Evolutionary conservation across 2,113 vertebrate genomes (phyloP).

Genomic region (Shinisaurus crocodilurus): DNA sequence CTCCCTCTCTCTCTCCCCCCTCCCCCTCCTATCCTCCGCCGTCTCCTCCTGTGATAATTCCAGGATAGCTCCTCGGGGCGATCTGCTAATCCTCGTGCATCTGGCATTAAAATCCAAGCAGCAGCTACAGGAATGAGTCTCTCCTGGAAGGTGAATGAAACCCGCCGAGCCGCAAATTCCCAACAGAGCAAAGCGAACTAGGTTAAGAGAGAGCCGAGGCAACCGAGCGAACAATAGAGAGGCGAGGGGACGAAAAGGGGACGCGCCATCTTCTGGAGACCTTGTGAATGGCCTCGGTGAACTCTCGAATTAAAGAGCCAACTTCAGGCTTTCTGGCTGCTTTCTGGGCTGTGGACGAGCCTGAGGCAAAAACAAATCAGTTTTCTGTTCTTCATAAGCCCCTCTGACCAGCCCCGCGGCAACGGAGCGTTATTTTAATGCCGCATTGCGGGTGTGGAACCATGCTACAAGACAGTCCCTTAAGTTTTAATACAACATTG

Average conservation of each 20-base stretch:
- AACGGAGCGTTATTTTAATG: neutral
- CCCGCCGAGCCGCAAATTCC: constrained; percentile 25
- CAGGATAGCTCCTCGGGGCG: neutral
- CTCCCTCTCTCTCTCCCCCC: neutral
- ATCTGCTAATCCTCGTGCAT: neutral
- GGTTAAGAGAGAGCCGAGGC: neutral
- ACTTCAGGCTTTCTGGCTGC: neutral
- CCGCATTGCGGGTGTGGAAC: neutral
- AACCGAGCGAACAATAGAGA: constrained; percentile 11
- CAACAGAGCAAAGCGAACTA: neutral
- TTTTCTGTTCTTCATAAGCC: neutral
- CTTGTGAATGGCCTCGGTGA: constrained; percentile 52
- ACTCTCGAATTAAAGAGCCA: neutral
- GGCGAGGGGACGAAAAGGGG: neutral
- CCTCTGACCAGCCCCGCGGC: no score
- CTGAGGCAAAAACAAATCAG: neutral
- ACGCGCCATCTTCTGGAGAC: constrained; percentile 71
- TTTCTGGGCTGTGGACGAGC: neutral
- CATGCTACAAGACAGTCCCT: neutral
- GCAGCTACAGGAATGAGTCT: neutral
- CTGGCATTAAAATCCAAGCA: neutral
- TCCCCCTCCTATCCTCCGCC: neutral
- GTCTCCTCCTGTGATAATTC: constrained; percentile 9
- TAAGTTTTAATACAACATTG: no score
- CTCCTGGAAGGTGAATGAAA: constrained; percentile 34